A percentile compares a stretch with the other conserved stretches of the same genome.
These are phyloP conservation scores for Zoanthus gigantus DNA, from an alignment of 92 coral and sea anemone genomes.

Conservation along the genomic window DNA sequence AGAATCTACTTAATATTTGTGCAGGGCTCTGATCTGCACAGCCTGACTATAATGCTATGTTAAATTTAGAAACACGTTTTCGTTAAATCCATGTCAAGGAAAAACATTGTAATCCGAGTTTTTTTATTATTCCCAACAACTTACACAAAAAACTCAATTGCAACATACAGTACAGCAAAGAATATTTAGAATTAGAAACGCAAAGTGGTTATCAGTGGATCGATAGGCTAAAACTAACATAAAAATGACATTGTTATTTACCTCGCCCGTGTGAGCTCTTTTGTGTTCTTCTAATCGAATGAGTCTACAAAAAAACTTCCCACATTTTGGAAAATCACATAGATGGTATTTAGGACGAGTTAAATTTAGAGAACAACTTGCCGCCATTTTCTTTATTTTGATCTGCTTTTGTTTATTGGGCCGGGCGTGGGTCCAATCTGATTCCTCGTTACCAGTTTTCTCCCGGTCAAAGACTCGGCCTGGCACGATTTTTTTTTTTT, in stretches of 20 bases:
- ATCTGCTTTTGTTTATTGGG: constrained; percentile 27
- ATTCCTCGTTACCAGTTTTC: constrained; percentile 11
- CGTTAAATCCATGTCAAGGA: too few species aligned
- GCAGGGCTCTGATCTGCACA: too few species aligned
- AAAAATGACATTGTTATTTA: constrained; percentile 12
- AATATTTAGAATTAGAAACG: too few species aligned
- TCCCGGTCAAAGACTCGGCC: background rate
- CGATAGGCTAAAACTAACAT: too few species aligned
- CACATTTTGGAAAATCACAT: constrained; percentile 81
- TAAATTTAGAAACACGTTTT: too few species aligned
- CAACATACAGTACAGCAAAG: too few species aligned
- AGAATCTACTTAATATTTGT: too few species aligned
- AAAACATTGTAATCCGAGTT: too few species aligned
- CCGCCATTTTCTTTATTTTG: constrained; percentile 81
- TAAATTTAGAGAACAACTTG: constrained; percentile 23
- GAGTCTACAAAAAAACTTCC: constrained; percentile 72
- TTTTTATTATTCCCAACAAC: too few species aligned
- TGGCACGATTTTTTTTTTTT: background rate
- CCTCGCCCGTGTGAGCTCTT: constrained; percentile 95
- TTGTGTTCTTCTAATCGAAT: constrained; percentile 79
- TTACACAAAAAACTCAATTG: too few species aligned
- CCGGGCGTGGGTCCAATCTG: constrained; percentile 2
- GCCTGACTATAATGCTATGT: too few species aligned
- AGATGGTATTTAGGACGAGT: constrained; percentile 6
- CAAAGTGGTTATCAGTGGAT: too few species aligned